Base-by-base conservation (phyloP, 2,797 vertebrate genomes). In the Acanthis flammea region DNA sequence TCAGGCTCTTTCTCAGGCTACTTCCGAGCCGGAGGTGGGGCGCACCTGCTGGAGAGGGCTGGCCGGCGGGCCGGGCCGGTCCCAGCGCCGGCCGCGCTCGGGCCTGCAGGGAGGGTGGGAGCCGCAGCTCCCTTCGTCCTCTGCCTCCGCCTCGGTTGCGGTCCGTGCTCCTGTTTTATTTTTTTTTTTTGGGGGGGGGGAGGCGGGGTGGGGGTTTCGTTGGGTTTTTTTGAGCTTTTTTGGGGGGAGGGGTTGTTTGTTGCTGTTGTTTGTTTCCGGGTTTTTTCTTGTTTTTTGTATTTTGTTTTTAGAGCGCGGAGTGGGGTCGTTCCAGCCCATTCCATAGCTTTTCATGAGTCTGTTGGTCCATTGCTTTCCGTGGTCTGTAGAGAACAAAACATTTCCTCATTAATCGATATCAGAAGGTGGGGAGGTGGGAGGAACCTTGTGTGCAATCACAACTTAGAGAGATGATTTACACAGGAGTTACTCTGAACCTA, bases 391-490 rank as follows among this genome's bases (percentile, higher is more conserved):
- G 35, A 37, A 2, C 8, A 31, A 21, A 79, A 7, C 8, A 2
- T 75, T n/a, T 84, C 21, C 37, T 47, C 11, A 4, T 62, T 78
- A 23, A 8, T 6, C 41, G 8, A 0, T n/a, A 1, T 33, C n/a
- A 44, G 57, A 35, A 30, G 7, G 50, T 5, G 1, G 25, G 1
- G 2, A 13, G 3, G 5, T 9, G 12, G 4, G 12, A 15, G 9
- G 8, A 12, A 12, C 7, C 31, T 28, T 13, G 21, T 70, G 22
- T 72, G 22, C 67, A 48, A 2, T n/a, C 17, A 10, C 42, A 42
- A 0, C 13, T 57, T 23, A 0, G 5, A 11, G 19, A 45, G 60
- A 5, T 14, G 15, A 16, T 55, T 66, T 17, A 0, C 44, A 5
- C 9, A 9, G 21, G 24, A 39, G 17, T 58, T 54, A 31, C 14